Conservation (phyloP, 92 coral and sea anemone genomes). For the Plumapathes pennacea region DNA sequence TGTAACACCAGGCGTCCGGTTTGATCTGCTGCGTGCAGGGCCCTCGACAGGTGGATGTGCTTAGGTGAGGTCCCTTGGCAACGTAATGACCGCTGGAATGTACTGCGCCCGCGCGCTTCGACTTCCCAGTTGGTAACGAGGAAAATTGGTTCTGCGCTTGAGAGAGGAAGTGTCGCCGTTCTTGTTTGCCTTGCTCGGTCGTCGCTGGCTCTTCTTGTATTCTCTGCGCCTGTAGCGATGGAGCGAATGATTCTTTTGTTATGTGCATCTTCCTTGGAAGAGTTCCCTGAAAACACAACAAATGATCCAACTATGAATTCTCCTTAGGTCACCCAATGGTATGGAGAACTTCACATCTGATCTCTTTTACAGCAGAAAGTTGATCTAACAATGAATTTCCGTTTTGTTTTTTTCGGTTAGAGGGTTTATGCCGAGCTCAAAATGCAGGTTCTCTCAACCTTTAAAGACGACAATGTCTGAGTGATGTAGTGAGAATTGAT, state of each 20-base stretch:
- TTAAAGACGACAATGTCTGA: no score
- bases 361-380: not conserved
- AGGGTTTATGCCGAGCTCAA: no score
- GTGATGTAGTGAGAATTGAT: no score
- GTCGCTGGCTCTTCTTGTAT: conserved; percentile 16
- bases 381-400: no score
- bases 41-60: conserved; percentile 14
- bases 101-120: conserved; percentile 33
- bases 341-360: not conserved
- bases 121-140: conserved; percentile 54
- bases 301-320: no score
- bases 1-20: conserved; percentile 87
- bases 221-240: conserved; percentile 11
- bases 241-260: conserved; percentile 1
- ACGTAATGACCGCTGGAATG: conserved; percentile 57
- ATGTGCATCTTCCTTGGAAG: conserved; percentile 51
- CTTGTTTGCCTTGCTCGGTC: conserved; percentile 7
- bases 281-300: conserved; percentile 32
- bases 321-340: no score
- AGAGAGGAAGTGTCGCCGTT: conserved; percentile 5
- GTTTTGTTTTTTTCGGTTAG: no score
- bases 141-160: conserved; percentile 3
- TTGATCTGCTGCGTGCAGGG: conserved; percentile 88
- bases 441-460: no score
- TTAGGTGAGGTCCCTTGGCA: conserved; percentile 16